Conservation (phyloP, 2,888 invertebrate species). For the Apantesis nais region DNA sequence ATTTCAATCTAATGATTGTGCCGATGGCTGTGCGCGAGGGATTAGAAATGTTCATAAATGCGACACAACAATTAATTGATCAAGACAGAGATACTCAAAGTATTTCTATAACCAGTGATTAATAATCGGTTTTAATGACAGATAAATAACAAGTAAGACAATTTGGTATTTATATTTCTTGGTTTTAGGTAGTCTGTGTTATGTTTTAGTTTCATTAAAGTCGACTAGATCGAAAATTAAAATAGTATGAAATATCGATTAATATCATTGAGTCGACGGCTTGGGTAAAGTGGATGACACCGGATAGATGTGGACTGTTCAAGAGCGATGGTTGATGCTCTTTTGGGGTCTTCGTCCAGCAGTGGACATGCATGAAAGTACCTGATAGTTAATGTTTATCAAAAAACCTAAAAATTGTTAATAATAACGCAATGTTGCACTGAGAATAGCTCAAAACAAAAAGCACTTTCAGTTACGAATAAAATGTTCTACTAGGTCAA, state of each 20-base stretch:
- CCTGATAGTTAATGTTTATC: not conserved
- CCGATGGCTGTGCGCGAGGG: slow-evolving; percentile 33
- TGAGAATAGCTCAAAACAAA: not conserved
- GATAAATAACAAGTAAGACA: too few species aligned
- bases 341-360: too few species aligned
- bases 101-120: slow-evolving; percentile 10
- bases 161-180: not conserved
- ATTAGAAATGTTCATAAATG: slow-evolving; percentile 51
- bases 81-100: slow-evolving; percentile 39
- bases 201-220: not conserved
- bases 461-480: not conserved
- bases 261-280: too few species aligned
- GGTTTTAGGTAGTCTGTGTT: not conserved
- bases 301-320: too few species aligned
- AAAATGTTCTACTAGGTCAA: not conserved
- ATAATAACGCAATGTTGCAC: not conserved
- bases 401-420: not conserved
- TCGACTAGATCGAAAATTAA: not conserved
- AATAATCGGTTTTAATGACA: not conserved
- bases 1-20: slow-evolving; percentile 42
- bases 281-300: too few species aligned
- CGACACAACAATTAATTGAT: slow-evolving; percentile 53
- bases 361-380: too few species aligned
- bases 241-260: too few species aligned
- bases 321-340: too few species aligned